Evolutionary conservation across 2,113 vertebrate genomes (phyloP).

Genomic region (Nesogale talazaci): DNA sequence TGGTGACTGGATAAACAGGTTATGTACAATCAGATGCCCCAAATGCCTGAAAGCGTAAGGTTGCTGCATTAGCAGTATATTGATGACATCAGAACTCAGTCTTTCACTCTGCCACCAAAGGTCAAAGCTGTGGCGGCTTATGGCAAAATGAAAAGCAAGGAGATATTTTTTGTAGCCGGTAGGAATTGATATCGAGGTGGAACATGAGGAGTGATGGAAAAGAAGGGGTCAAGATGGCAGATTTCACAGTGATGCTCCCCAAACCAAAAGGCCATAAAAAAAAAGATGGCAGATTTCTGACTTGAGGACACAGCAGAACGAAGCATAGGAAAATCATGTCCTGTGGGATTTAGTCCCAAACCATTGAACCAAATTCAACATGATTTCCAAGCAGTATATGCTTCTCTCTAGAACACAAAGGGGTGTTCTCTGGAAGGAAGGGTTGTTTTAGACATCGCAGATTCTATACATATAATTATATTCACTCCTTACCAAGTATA

Average conservation of each 20-base stretch:
- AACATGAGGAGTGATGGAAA: neutral
- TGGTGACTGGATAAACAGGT: conserved; percentile 1
- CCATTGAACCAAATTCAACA: neutral
- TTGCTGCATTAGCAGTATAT: neutral
- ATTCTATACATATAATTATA: neutral
- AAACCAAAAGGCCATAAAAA: too few species aligned
- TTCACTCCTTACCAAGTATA: neutral
- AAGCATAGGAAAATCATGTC: neutral
- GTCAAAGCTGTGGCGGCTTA: neutral
- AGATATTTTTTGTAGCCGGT: neutral
- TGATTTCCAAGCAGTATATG: neutral
- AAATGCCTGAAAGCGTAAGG: neutral
- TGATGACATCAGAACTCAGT: neutral
- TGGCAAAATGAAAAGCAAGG: neutral
- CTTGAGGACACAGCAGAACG: neutral
- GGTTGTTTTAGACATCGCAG: neutral
- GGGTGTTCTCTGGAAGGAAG: neutral
- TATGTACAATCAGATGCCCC: neutral
- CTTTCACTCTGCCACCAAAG: neutral
- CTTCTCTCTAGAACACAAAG: neutral
- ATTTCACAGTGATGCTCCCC: too few species aligned
- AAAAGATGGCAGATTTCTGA: neutral
- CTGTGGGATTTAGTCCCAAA: neutral
- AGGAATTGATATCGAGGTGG: neutral
- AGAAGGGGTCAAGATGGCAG: neutral